These are phyloP conservation scores for Himantopus leucocephalus DNA, from an alignment of 2,113 vertebrate genomes.

Conservation along the genomic window DNA sequence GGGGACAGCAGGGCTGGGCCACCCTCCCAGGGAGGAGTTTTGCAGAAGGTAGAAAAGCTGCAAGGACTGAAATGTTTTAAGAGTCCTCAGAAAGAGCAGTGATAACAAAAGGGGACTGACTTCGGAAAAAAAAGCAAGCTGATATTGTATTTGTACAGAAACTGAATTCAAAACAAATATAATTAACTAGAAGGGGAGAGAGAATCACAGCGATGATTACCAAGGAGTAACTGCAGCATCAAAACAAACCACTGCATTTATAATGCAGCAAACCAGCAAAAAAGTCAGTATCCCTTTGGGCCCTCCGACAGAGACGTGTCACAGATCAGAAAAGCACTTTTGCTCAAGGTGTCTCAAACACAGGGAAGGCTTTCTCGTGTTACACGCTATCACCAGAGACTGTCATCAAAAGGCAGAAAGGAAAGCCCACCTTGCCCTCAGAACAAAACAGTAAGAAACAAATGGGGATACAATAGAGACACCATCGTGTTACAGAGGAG, in stretches of 20 bases:
- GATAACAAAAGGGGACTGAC: background rate
- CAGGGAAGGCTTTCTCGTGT: background rate
- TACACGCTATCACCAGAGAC: background rate
- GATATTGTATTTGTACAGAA: background rate
- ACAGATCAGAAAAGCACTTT: background rate
- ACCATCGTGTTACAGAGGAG: accelerated
- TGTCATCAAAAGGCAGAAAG: background rate
- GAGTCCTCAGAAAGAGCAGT: background rate
- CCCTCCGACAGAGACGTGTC: background rate
- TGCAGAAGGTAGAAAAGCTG: background rate
- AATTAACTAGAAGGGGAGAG: background rate
- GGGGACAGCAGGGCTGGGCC: background rate
- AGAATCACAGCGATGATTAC: background rate
- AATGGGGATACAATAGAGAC: background rate
- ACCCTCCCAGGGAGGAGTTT: background rate
- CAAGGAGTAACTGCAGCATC: background rate
- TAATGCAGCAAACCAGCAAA: background rate
- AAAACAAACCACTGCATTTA: background rate
- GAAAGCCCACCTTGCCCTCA: background rate
- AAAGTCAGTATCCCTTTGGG: background rate
- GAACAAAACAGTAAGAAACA: background rate
- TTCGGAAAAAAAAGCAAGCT: background rate
- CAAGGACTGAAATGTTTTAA: background rate
- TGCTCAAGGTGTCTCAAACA: background rate
- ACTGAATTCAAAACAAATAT: background rate